Evolutionary conservation across 2,888 invertebrate species (phyloP).

Genomic region (Synergus gifuensis): DNA sequence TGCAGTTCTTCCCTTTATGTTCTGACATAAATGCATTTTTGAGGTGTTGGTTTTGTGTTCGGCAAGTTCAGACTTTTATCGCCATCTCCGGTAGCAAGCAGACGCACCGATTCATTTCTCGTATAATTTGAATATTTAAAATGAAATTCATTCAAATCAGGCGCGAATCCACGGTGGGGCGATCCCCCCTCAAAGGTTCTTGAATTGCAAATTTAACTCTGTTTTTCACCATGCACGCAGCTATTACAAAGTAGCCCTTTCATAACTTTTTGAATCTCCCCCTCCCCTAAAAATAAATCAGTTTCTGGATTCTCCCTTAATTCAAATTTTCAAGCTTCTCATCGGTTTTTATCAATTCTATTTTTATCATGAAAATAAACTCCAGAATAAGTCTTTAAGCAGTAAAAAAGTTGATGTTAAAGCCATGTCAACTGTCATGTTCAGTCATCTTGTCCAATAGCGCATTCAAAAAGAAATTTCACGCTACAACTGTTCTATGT

Average conservation of each 20-base stretch:
- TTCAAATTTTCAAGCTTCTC: conserved; percentile 33
- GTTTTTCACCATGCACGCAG: conserved; percentile 8
- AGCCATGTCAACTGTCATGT: no score
- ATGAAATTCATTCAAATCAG: conserved; percentile 47
- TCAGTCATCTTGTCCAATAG: neutral
- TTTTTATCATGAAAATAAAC: neutral
- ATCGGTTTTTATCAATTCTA: neutral
- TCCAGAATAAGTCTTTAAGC: neutral
- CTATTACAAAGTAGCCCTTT: no score
- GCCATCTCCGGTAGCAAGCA: neutral
- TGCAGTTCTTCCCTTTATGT: conserved; percentile 5
- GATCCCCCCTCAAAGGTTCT: no score
- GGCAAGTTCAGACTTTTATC: neutral
- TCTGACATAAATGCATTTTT: neutral
- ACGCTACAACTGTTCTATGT: neutral
- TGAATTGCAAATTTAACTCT: no score
- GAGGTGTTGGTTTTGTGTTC: neutral
- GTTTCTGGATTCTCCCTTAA: no score
- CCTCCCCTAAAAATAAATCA: no score
- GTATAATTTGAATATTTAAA: conserved; percentile 48
- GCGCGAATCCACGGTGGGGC: no score
- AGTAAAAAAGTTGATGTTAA: no score
- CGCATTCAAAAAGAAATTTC: neutral
- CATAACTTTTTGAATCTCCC: no score
- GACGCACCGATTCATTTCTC: conserved; percentile 37